These are phyloP conservation scores for Caprella mutica DNA, from an alignment of 2,888 invertebrate species.

Conservation along the genomic window DNA sequence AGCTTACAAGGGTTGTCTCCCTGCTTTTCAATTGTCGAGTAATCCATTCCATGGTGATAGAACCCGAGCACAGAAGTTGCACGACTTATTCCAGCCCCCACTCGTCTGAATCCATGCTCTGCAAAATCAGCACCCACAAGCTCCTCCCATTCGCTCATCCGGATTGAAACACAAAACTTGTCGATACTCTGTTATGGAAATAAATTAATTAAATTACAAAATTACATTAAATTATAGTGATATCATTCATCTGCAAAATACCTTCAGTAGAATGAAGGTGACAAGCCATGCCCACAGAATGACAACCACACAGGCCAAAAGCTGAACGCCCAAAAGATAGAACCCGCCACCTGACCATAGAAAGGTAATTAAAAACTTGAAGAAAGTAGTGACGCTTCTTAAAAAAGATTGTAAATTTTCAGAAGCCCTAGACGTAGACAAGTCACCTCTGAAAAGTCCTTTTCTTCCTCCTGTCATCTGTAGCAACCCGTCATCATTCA, in stretches of 20 bases:
- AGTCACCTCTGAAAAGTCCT: conserved; percentile 43
- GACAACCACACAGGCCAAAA: conserved; percentile 59
- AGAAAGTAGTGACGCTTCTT: not conserved
- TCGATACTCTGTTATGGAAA: conserved; percentile 48
- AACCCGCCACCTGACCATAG: conserved; percentile 61
- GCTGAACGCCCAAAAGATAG: conserved; percentile 73
- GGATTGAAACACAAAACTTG: conserved; percentile 58
- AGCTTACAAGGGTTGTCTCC: conserved; percentile 31
- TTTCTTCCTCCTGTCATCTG: conserved; percentile 54
- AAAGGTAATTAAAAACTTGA: no score
- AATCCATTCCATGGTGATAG: conserved; percentile 27
- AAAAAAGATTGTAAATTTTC: not conserved
- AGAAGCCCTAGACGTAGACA: not conserved
- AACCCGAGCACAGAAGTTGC: conserved; percentile 38
- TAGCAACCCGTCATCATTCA: conserved; percentile 68
- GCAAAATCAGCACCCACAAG: conserved; percentile 77
- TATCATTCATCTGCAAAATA: no score
- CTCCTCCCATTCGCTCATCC: conserved; percentile 76
- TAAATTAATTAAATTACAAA: not conserved
- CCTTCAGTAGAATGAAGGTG: conserved; percentile 62
- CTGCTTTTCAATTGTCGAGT: conserved; percentile 15
- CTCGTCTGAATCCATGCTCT: conserved; percentile 69
- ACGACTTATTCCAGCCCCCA: conserved; percentile 39
- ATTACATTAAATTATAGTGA: no score
- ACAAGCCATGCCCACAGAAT: conserved; percentile 59